phyloP scores from a whole-genome alignment of 2,113 vertebrate genomes.

The Hemichromis elongatus region DNA sequence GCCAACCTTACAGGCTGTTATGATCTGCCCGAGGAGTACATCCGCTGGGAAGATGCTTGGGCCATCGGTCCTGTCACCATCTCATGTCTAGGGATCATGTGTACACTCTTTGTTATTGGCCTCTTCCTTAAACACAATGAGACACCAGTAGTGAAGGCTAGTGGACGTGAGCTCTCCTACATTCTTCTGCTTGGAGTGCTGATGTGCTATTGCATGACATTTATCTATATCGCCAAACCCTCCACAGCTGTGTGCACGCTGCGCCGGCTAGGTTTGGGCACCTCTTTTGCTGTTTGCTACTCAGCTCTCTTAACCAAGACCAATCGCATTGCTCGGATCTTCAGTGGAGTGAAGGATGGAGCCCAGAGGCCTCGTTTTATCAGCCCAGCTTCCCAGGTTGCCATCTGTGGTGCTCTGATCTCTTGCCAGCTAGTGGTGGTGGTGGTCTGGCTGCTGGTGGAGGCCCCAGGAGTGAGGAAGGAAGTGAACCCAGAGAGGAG shows the following conservation, averaged over 20 bases:
- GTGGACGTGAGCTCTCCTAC: slow-evolving; percentile 95
- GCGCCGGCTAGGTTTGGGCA: slow-evolving; percentile 89
- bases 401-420: slow-evolving; percentile 91
- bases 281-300: slow-evolving; percentile 95
- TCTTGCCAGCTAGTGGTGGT: slow-evolving; percentile 93
- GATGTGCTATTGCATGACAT: slow-evolving; percentile 97
- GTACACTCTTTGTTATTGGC: slow-evolving; percentile 86
- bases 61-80: slow-evolving; percentile 93
- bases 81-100: slow-evolving; percentile 89
- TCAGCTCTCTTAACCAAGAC: slow-evolving; percentile 97
- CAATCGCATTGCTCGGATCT: slow-evolving; percentile 95
- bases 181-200: slow-evolving; percentile 92
- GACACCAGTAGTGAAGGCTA: slow-evolving; percentile 95
- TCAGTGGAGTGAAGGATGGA: slow-evolving; percentile 89
- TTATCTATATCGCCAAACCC: slow-evolving; percentile 93
- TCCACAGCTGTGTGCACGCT: slow-evolving; percentile 87
- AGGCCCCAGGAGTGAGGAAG: slow-evolving; percentile 88
- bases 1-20: slow-evolving; percentile 90
- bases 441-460: slow-evolving; percentile 88
- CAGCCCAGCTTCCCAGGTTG: slow-evolving; percentile 93
- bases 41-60: slow-evolving; percentile 94
- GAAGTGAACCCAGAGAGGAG: slow-evolving; percentile 89
- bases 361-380: slow-evolving; percentile 93
- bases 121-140: slow-evolving; percentile 89
- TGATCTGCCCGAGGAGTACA: slow-evolving; percentile 92